A percentile compares a stretch with the other conserved stretches of the same genome.
Evolutionary conservation across 2,888 invertebrate genomes (phyloP).

Genomic region (Meiosimyza platycephala): DNA sequence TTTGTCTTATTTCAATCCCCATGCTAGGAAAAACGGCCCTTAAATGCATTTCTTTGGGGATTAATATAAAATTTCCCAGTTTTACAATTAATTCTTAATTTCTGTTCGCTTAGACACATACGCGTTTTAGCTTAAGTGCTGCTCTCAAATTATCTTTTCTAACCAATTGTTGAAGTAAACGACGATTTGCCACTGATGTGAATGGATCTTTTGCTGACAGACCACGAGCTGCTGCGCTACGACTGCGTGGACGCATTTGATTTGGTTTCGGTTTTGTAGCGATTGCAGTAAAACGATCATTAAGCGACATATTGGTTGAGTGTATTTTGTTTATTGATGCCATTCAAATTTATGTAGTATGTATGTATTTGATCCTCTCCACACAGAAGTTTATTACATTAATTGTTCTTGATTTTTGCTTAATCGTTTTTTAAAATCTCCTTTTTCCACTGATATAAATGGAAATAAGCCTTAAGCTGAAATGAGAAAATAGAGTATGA

Average conservation of each 20-base stretch:
- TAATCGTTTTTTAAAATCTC: too few species aligned
- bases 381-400: too few species aligned
- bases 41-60: background rate
- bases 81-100: constrained; percentile 17
- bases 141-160: constrained; percentile 64
- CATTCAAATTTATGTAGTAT: background rate
- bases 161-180: constrained; percentile 62
- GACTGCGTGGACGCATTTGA: constrained; percentile 50
- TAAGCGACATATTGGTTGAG: constrained; percentile 68
- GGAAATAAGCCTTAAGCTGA: too few species aligned
- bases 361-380: background rate
- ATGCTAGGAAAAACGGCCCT: background rate
- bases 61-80: constrained; percentile 5
- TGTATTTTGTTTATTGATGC: constrained; percentile 55
- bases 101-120: constrained; percentile 55
- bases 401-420: too few species aligned
- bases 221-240: constrained; percentile 52
- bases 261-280: constrained; percentile 51
- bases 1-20: background rate
- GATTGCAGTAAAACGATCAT: constrained; percentile 67
- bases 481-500: too few species aligned
- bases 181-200: constrained; percentile 60
- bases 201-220: constrained; percentile 44
- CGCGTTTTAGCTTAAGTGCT: constrained; percentile 66
- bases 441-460: too few species aligned